Conservation (phyloP, 2,888 invertebrate genomes). For the Trichopoda pennipes region DNA sequence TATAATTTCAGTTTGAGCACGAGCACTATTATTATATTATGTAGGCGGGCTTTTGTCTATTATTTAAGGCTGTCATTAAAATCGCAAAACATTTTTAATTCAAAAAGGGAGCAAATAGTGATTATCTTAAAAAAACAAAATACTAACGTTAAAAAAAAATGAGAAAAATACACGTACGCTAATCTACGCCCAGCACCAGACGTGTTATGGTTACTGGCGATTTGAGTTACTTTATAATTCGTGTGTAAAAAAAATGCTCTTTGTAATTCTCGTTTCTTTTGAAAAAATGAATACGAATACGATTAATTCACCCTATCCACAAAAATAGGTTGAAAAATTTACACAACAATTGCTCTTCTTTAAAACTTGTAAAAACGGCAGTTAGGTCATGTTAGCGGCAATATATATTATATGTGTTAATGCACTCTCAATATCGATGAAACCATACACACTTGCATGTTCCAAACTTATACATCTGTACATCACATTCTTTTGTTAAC, state of each 20-base stretch:
- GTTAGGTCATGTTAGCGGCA: background rate
- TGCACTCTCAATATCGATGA: slow-evolving; percentile 41
- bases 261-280: too few species aligned
- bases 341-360: background rate
- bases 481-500: background rate
- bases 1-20: slow-evolving; percentile 1
- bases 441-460: slow-evolving; percentile 41
- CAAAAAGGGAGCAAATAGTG: slow-evolving; percentile 6
- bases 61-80: slow-evolving; percentile 8
- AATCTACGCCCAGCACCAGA: background rate
- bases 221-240: too few species aligned
- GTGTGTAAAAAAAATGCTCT: too few species aligned
- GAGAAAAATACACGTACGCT: background rate
- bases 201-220: too few species aligned
- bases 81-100: slow-evolving; percentile 41
- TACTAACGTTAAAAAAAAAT: background rate
- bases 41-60: slow-evolving; percentile 4
- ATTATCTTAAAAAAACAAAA: slow-evolving; percentile 29
- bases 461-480: slow-evolving; percentile 13
- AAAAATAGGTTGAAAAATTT: background rate
- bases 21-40: slow-evolving; percentile 18
- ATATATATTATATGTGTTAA: background rate
- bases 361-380: background rate
- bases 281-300: too few species aligned
- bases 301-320: too few species aligned